These are phyloP conservation scores for Orientallactaga bullata DNA, from an alignment of 2,113 vertebrate species.

Conservation along the genomic window DNA sequence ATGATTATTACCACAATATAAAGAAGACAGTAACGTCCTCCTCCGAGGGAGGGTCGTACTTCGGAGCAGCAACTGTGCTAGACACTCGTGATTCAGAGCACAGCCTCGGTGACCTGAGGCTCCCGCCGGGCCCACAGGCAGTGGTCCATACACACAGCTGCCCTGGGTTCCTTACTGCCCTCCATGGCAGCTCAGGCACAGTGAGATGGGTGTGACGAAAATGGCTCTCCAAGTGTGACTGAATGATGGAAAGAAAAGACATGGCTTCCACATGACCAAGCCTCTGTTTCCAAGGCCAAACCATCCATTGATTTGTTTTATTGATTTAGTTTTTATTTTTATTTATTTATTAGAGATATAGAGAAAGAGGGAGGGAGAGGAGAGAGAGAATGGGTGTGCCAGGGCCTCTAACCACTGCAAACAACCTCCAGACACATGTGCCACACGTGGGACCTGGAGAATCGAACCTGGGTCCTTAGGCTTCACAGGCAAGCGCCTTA, in stretches of 20 bases:
- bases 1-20: background rate
- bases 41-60: background rate
- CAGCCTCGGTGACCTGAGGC: background rate
- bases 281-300: background rate
- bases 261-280: background rate
- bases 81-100: conserved; percentile 26
- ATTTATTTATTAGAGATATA: too few relatives aligned
- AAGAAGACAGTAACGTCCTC: background rate
- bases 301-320: background rate
- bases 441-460: too few relatives aligned
- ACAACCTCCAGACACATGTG: too few relatives aligned
- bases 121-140: background rate
- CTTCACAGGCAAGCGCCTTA: too few relatives aligned
- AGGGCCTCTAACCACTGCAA: too few relatives aligned
- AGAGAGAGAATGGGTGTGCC: too few relatives aligned
- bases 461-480: too few relatives aligned
- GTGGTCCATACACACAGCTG: background rate
- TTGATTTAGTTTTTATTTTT: background rate
- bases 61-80: background rate
- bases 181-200: background rate
- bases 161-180: background rate
- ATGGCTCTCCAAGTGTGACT: background rate
- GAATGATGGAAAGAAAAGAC: background rate
- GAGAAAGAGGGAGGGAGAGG: too few relatives aligned
- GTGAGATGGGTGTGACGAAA: conserved; percentile 14